Evolutionary conservation across 1,140 invertebrate species (phyloP), one percentile per base, ranked within the genome.

Genomic region (Drosophila fuyamai): DNA sequence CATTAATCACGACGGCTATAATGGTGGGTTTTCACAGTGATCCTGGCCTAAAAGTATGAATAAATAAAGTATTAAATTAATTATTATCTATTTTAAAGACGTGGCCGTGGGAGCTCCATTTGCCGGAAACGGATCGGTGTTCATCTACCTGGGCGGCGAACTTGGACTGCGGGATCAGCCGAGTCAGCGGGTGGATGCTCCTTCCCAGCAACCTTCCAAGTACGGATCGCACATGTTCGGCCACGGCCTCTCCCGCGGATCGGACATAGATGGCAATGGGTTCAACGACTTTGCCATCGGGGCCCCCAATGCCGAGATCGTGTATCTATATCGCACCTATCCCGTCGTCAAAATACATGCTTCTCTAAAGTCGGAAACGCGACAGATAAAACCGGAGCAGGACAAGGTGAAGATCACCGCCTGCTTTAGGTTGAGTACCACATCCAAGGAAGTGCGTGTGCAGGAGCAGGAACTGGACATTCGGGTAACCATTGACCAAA

Each of bases 81-180:
- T 40, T 8, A 16, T 13, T 1, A 1, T 9, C 13, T 53, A 16
- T 48, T 46, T 90, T 93, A 40, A 66, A 94, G 95, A 96, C 82
- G 88, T 96, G 38, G 95, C 95, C 9, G 93, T 96, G 16, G 94
- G 95, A 27, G 95, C 95, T 8, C 96, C 96, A 0, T 96, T 95
- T 90, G 95, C 95, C 72, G 91, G 81, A 6, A 90, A 93, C 51
- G 95, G 95, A 6, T 94, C 94, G 0, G 94, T 96, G 8, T 96
- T 95, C 60, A 94, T 96, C 61, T 96, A 95, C 66, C 93, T 93
- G 73, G 95, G 95, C 2, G 85, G 94, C 35, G 88, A 90, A 18
- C 90, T 94, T 12, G 96, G 96, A 10, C 56, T 95, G 13, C 90
- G 88, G 8, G 83, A 83, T 12, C 92, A 93, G 44, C 92, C 91